These are phyloP conservation scores for Halcyon malimbica DNA, from an alignment of 2,113 vertebrate genomes.

Conservation along the genomic window DNA sequence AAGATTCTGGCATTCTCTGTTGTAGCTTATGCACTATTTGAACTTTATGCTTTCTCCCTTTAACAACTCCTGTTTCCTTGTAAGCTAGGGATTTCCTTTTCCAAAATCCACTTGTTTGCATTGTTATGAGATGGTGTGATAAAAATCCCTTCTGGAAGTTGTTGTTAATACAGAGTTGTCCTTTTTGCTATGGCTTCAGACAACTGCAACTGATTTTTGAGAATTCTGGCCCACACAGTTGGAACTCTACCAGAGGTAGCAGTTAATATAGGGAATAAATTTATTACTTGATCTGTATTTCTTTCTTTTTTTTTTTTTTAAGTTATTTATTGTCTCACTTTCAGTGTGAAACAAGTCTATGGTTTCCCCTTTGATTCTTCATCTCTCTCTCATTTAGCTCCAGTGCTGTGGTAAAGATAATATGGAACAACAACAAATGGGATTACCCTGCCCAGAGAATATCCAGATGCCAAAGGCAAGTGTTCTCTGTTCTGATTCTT, in stretches of 20 bases:
- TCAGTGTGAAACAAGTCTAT: background rate
- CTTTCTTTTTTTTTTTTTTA: background rate
- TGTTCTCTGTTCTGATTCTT: background rate
- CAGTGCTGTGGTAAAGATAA: constrained; percentile 80
- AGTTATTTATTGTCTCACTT: background rate
- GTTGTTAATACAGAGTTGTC: background rate
- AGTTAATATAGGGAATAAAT: background rate
- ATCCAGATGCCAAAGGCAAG: constrained; percentile 74
- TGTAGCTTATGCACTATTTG: background rate
- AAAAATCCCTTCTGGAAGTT: background rate
- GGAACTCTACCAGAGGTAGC: background rate
- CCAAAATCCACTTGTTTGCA: constrained; percentile 2
- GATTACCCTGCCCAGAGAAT: constrained; percentile 76
- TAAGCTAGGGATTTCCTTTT: background rate
- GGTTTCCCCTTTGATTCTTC: background rate
- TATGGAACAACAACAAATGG: constrained; percentile 57
- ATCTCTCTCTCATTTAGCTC: constrained; percentile 60
- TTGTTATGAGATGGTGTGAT: background rate
- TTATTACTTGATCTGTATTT: background rate
- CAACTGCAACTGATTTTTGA: background rate
- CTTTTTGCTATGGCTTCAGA: background rate
- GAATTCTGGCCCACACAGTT: background rate
- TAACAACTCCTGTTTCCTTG: background rate
- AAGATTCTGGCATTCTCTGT: background rate
- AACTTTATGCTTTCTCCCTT: constrained; percentile 1